phyloP scores from a whole-genome alignment of 1,140 invertebrate species.

The Cataglyphis hispanica region DNA sequence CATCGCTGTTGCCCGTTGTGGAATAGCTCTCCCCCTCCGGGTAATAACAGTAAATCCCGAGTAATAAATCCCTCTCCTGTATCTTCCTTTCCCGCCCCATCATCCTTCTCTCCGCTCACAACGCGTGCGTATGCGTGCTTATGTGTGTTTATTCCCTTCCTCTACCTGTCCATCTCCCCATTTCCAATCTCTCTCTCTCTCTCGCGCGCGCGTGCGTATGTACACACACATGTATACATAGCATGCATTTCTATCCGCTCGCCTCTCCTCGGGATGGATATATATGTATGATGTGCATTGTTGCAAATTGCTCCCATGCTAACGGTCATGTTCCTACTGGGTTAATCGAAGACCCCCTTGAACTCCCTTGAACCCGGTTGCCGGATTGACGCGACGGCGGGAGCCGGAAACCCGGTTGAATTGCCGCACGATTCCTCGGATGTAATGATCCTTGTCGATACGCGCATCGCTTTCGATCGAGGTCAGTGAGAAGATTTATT shows the following conservation, averaged over 20 bases:
- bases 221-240: slow-evolving; percentile 8
- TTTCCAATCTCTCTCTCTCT: slow-evolving; percentile 35
- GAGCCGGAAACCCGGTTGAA: slow-evolving; percentile 38
- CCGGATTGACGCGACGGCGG: slow-evolving; percentile 14
- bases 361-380: slow-evolving; percentile 48
- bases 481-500: slow-evolving; percentile 58
- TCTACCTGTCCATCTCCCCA: slow-evolving; percentile 66
- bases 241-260: slow-evolving; percentile 31
- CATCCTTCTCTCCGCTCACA: slow-evolving; percentile 38
- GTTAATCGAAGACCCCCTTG: slow-evolving; percentile 62
- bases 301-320: slow-evolving; percentile 79
- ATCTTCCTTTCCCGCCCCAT: slow-evolving; percentile 51
- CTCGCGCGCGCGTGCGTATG: not conserved
- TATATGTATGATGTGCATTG: slow-evolving; percentile 45
- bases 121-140: not conserved
- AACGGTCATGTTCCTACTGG: slow-evolving; percentile 65
- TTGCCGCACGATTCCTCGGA: slow-evolving; percentile 6
- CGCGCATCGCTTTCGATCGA: slow-evolving; percentile 31
- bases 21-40: slow-evolving; percentile 79
- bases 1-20: slow-evolving; percentile 74
- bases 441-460: slow-evolving; percentile 25
- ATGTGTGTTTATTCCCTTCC: slow-evolving; percentile 35
- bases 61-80: slow-evolving; percentile 82
- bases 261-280: slow-evolving; percentile 20
- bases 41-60: slow-evolving; percentile 86